These are phyloP conservation scores for Calyptommatus sinebrachiatus DNA, from an alignment of 2,113 vertebrate genomes.

Conservation along the genomic window DNA sequence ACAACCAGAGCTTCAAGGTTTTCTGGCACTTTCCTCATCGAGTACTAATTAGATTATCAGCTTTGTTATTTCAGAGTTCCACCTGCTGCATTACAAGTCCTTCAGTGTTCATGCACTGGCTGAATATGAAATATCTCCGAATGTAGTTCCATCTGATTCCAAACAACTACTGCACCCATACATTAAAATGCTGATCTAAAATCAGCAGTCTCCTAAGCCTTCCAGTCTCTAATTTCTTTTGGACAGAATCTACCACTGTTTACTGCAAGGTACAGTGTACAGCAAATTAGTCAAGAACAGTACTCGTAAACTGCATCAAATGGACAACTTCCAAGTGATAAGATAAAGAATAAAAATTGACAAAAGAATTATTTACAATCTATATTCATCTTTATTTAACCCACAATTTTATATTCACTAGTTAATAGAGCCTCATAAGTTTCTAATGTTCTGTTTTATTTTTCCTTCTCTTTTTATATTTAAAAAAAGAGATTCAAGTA, in stretches of 20 bases:
- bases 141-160: neutral
- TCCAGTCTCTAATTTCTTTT: neutral
- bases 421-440: neutral
- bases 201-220: neutral
- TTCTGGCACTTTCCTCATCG: too few relatives aligned
- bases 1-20: too few relatives aligned
- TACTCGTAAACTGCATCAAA: neutral
- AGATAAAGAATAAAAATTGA: neutral
- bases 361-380: neutral
- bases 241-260: neutral
- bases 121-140: neutral
- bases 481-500: neutral
- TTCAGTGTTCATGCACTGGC: neutral
- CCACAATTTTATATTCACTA: neutral
- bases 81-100: too few relatives aligned
- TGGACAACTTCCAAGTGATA: neutral
- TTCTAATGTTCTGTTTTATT: neutral
- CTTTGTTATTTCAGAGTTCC: too few relatives aligned
- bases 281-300: neutral
- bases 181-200: neutral
- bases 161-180: neutral
- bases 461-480: neutral
- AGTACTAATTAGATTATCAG: too few relatives aligned
- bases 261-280: too few relatives aligned
- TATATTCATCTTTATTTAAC: neutral